Percentiles rank a stretch among this genome's conserved stretches.
phyloP scores from a whole-genome alignment of 1,140 invertebrate species.

The Antheraea mylitta region DNA sequence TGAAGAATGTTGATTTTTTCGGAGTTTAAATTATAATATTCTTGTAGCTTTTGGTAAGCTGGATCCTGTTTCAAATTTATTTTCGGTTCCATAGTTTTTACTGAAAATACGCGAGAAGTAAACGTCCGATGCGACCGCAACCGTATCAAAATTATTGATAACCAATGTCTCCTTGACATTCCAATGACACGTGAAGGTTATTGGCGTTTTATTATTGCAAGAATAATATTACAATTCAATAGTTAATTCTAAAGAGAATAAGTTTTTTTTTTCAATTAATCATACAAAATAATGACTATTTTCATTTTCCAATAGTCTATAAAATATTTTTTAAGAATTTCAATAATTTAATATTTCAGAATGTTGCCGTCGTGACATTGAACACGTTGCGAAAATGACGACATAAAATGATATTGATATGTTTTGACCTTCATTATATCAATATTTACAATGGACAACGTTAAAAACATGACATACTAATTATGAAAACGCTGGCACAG shows the following conservation, averaged over 20 bases:
- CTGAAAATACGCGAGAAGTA: conserved; percentile 37
- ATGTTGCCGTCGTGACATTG: neutral
- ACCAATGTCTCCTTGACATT: conserved; percentile 69
- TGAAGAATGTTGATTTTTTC: conserved; percentile 87
- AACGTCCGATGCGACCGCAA: conserved; percentile 36
- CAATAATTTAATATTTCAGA: neutral
- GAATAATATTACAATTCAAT: neutral
- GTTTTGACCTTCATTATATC: too few relatives aligned
- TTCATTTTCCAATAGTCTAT: too few relatives aligned
- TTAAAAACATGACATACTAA: too few relatives aligned
- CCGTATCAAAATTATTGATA: conserved; percentile 55
- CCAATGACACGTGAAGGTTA: conserved; percentile 74
- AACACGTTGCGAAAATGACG: neutral
- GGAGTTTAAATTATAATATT: conserved; percentile 84
- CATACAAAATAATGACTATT: neutral
- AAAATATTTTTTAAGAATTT: neutral
- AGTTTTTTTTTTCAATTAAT: neutral
- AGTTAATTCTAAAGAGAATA: neutral
- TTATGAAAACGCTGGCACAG: too few relatives aligned
- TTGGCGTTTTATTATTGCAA: conserved; percentile 53
- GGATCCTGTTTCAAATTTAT: conserved; percentile 81
- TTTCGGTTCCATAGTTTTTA: conserved; percentile 65
- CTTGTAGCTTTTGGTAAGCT: conserved; percentile 85
- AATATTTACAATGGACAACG: too few relatives aligned
- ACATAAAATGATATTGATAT: too few relatives aligned